A percentile compares a stretch with the other conserved stretches of the same genome.
Evolutionary conservation across 2,888 invertebrate genomes (phyloP).

Genomic region (Chaitophorus viminalis): DNA sequence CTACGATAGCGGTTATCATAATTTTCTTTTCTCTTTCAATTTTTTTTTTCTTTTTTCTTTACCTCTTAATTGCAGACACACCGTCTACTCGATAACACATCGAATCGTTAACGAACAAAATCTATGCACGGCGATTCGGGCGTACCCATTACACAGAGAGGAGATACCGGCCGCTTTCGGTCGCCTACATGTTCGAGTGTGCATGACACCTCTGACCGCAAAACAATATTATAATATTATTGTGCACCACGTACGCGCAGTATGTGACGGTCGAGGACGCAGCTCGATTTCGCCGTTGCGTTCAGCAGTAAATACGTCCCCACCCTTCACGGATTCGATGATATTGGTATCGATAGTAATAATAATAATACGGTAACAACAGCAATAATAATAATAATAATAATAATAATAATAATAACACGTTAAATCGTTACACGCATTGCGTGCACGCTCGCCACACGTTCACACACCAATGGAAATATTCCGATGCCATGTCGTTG

Average conservation of each 20-base stretch:
- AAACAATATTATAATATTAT: not conserved
- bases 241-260: too few species aligned
- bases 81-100: not conserved
- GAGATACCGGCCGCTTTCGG: constrained; percentile 11
- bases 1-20: not conserved
- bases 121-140: not conserved
- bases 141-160: not conserved
- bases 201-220: constrained; percentile 50
- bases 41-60: not conserved
- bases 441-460: too few species aligned
- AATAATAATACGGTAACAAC: too few species aligned
- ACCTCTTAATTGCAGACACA: not conserved
- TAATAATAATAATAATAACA: not conserved
- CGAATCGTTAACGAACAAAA: not conserved
- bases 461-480: too few species aligned
- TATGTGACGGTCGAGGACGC: not conserved
- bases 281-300: not conserved
- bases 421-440: too few species aligned
- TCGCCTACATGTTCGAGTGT: constrained; percentile 47
- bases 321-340: too few species aligned
- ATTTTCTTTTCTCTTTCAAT: not conserved
- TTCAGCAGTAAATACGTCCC: too few species aligned
- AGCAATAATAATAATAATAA: not conserved
- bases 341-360: too few species aligned
- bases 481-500: not conserved